These are phyloP conservation scores for Elgaria multicarinata DNA, from an alignment of 2,113 vertebrate species.

Conservation along the genomic window DNA sequence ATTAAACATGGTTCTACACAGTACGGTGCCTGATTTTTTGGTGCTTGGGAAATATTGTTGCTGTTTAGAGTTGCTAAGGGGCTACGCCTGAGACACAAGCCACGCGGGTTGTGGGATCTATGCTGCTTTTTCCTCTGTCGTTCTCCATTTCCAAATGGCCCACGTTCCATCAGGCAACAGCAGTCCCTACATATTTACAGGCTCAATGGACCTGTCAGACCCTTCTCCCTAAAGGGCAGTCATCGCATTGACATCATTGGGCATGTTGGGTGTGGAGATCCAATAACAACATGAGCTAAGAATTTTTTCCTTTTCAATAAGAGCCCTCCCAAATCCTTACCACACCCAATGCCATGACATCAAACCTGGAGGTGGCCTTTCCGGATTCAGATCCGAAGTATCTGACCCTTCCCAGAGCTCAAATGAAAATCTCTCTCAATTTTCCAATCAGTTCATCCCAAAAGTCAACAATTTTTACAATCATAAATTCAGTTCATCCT, in stretches of 20 bases:
- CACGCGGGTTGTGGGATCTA: neutral
- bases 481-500: too few species aligned
- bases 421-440: neutral
- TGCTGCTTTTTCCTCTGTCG: neutral
- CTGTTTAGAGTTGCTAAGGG: neutral
- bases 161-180: neutral
- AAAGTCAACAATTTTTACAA: too few species aligned
- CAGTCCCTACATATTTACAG: neutral
- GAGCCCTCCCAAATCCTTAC: neutral
- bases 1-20: neutral
- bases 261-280: neutral
- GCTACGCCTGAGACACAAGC: neutral
- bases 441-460: too few species aligned
- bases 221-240: neutral
- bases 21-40: neutral
- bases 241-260: neutral
- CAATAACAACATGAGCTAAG: constrained; percentile 18
- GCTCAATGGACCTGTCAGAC: neutral
- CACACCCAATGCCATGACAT: neutral
- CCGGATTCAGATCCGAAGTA: neutral
- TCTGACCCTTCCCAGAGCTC: neutral
- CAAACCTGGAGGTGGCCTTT: neutral
- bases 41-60: neutral
- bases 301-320: neutral
- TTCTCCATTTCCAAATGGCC: neutral